These are phyloP conservation scores for Ferdinandea cuprea DNA, from an alignment of 2,888 invertebrate genomes.

Conservation along the genomic window DNA sequence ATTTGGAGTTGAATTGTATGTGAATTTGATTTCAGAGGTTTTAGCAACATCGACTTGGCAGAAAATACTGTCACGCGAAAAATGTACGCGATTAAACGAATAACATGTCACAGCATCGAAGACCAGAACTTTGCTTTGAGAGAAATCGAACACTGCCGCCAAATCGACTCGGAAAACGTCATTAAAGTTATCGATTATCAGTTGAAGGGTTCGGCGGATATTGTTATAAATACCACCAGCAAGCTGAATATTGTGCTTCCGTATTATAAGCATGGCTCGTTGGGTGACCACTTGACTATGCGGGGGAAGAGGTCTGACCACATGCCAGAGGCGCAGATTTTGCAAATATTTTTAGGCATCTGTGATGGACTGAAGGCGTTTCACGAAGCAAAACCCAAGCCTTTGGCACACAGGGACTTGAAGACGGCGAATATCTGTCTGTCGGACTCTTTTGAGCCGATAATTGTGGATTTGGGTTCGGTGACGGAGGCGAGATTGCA, in stretches of 20 bases:
- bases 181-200: conserved; percentile 88
- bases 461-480: conserved; percentile 93
- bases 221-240: conserved; percentile 87
- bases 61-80: conserved; percentile 87
- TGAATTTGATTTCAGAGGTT: conserved; percentile 88
- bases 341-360: conserved; percentile 88
- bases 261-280: conserved; percentile 90
- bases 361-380: conserved; percentile 90
- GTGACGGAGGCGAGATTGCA: conserved; percentile 87
- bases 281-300: conserved; percentile 87
- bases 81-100: conserved; percentile 90
- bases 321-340: conserved; percentile 86
- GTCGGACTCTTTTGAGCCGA: conserved; percentile 87
- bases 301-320: conserved; percentile 85
- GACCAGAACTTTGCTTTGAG: conserved; percentile 89
- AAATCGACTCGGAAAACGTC: conserved; percentile 89
- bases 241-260: conserved; percentile 90
- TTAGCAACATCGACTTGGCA: conserved; percentile 90
- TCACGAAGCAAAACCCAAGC: conserved; percentile 88
- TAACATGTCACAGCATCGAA: conserved; percentile 90
- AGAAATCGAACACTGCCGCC: conserved; percentile 89
- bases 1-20: conserved; percentile 30
- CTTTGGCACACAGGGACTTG: conserved; percentile 92
- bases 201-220: conserved; percentile 87
- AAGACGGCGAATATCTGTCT: conserved; percentile 94